These are phyloP conservation scores for Neosilurus mollespiculum DNA, from an alignment of 2,797 vertebrate species.

Conservation along the genomic window DNA sequence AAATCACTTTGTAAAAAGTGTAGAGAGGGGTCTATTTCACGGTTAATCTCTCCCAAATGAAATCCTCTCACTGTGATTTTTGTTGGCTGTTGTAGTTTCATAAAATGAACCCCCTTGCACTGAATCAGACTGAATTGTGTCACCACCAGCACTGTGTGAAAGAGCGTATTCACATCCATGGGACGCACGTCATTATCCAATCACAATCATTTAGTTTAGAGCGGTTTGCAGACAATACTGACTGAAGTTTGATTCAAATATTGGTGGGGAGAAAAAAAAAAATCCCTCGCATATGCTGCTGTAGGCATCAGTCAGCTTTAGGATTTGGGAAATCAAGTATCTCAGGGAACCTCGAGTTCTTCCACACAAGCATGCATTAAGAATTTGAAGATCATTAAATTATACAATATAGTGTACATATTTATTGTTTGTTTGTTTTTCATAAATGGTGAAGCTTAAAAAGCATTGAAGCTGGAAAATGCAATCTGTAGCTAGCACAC, in stretches of 20 bases:
- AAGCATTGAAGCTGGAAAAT: neutral
- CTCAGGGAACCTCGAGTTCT: neutral
- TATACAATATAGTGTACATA: neutral
- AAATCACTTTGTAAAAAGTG: neutral
- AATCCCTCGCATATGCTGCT: neutral
- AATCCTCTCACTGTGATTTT: neutral
- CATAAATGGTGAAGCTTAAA: neutral
- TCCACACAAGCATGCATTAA: neutral
- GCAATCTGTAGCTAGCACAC: neutral
- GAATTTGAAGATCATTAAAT: neutral
- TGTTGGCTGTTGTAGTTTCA: neutral
- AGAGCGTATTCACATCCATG: neutral
- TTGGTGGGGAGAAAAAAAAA: neutral
- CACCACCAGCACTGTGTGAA: neutral
- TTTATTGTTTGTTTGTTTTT: neutral
- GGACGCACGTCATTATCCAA: neutral
- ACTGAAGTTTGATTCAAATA: neutral
- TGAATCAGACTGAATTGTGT: neutral
- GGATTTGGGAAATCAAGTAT: neutral
- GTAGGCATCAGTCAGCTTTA: neutral
- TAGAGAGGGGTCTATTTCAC: neutral
- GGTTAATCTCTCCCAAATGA: neutral
- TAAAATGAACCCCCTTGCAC: neutral
- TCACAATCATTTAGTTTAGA: neutral
- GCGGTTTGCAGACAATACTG: neutral